Evolutionary conservation across 92 coral and sea anemone genomes (phyloP).

Genomic region (Virgularia gustaviana): DNA sequence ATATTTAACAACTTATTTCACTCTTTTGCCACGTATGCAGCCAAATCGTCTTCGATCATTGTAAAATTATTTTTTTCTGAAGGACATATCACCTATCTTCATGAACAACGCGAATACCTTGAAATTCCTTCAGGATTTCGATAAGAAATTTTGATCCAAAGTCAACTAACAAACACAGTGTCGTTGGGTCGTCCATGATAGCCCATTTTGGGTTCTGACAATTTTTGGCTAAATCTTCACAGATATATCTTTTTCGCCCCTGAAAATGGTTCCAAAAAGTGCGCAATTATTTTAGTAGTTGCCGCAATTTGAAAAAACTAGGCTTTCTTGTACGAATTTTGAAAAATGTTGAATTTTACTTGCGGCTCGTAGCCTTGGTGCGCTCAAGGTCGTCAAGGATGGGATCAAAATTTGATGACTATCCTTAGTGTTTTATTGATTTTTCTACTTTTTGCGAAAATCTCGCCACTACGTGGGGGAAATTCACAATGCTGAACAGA

Average conservation of each 20-base stretch:
- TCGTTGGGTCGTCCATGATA: slow-evolving; percentile 18
- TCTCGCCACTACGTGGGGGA: background rate
- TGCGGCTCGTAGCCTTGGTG: background rate
- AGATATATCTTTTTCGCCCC: background rate
- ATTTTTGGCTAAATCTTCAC: background rate
- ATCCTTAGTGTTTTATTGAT: slow-evolving; percentile 2
- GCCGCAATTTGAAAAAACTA: background rate
- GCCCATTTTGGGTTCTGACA: slow-evolving; percentile 3
- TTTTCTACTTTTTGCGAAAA: slow-evolving; percentile 14
- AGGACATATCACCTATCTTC: slow-evolving; percentile 17
- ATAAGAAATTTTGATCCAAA: slow-evolving; percentile 13
- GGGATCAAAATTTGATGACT: slow-evolving; percentile 42
- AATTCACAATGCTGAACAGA: background rate
- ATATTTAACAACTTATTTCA: background rate
- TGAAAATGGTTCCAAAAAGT: background rate
- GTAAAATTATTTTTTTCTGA: background rate
- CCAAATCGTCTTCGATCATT: background rate
- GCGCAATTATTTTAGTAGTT: background rate
- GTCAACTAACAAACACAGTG: slow-evolving; percentile 30
- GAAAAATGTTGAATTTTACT: slow-evolving; percentile 15
- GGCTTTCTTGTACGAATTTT: background rate
- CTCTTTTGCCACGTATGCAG: background rate
- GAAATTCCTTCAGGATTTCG: background rate
- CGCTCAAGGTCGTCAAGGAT: slow-evolving; percentile 19
- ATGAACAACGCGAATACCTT: background rate